Percentiles rank a stretch among this genome's conserved stretches.
Conservation (phyloP, 2,888 invertebrate genomes). For the Drosophila anomalata region DNA sequence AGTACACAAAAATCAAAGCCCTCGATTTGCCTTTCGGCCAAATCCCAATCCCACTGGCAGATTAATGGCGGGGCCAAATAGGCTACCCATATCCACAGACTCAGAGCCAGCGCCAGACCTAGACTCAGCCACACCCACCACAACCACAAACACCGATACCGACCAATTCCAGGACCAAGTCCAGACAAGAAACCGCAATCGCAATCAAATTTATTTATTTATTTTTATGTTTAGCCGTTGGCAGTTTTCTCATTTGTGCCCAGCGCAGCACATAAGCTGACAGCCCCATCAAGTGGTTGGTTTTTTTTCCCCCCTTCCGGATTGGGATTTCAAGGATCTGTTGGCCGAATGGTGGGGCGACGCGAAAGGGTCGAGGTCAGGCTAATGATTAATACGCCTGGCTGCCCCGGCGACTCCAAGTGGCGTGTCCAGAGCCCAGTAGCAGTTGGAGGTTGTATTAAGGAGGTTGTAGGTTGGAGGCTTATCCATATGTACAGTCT, state of each 20-base stretch:
- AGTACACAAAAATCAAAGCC: constrained; percentile 40
- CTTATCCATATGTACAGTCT: neutral
- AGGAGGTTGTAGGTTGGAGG: too few relatives aligned
- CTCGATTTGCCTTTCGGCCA: constrained; percentile 54
- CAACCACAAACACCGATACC: constrained; percentile 29
- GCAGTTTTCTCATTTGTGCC: constrained; percentile 73
- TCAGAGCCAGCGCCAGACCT: neutral
- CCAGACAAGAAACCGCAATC: constrained; percentile 59
- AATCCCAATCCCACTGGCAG: constrained; percentile 48
- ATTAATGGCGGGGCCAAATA: constrained; percentile 49
- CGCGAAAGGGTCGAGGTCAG: constrained; percentile 75
- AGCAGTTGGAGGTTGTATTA: neutral
- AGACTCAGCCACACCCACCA: neutral
- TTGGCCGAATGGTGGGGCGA: constrained; percentile 6
- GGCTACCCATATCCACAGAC: neutral
- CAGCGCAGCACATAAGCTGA: constrained; percentile 64
- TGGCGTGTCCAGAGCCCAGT: constrained; percentile 21
- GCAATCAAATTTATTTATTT: constrained; percentile 68
- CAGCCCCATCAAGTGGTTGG: constrained; percentile 51
- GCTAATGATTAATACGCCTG: constrained; percentile 71
- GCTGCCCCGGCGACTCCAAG: constrained; percentile 14
- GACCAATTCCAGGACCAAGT: constrained; percentile 5
- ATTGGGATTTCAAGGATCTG: neutral
- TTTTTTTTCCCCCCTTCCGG: constrained; percentile 2
- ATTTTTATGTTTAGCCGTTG: constrained; percentile 72